Base-by-base conservation (phyloP, 2,113 vertebrate genomes). In the Planiliza haematocheilus region DNA sequence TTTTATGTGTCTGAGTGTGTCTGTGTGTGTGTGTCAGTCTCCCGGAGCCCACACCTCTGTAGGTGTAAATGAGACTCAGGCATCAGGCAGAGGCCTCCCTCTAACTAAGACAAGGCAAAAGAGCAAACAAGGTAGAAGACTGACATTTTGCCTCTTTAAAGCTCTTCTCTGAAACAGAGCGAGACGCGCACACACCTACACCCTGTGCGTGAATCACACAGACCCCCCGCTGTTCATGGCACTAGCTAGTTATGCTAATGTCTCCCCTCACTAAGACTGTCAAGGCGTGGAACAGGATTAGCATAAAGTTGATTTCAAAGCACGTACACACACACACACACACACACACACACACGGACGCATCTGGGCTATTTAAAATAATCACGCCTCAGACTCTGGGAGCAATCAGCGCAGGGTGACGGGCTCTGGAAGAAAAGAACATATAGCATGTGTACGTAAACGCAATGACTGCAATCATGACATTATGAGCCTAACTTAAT, bases 221-320 rank as follows among this genome's bases (percentile, higher is more conserved):
- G 81, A 83, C 73, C 77, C 74, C 84, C 88, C 64, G 82, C 79
- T 80, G 87, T 89, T 91, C 80, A 14, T 17, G 41, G 69, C 74
- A 59, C 79, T 82, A 83, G 91, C 82, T 85, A 81, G 85, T 89
- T 91, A 92, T 91, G 88, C 81, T 88, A 92, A 92, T 92, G 77
- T 72, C 0, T 83, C 66, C 79, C 59, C 74, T 81, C 82, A 71
- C 78, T 85, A 75, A 92, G 83, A 79, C 77, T 89, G 88, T 88
- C 85, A 86, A 90, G 75, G 85, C 82, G 78, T 86, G 81, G 86
- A 89, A 86, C 50, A 46, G 70, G 81, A 93, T 92, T 93, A 83
- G 76, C 85, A 92, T 89, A 79, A 92, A 91, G 90, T 84, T 91
- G 89, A 91, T 90, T 86, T 89, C 79, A 87, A 86, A 86, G 82